These are phyloP conservation scores for Ctenochaetus hawaiiensis DNA, from an alignment of 2,797 vertebrate species.

Conservation along the genomic window DNA sequence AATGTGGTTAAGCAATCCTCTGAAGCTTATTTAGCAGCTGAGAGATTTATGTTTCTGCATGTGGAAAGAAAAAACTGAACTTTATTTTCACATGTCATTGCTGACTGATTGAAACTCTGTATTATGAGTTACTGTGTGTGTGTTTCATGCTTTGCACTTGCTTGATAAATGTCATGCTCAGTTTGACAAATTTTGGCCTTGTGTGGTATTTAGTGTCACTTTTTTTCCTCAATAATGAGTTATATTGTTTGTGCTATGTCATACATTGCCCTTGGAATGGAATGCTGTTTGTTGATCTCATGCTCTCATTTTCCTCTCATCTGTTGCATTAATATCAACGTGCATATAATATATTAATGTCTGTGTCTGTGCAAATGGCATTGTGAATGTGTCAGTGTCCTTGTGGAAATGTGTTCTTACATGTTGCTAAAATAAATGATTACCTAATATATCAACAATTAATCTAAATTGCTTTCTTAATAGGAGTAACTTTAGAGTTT, in stretches of 20 bases:
- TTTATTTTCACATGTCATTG: constrained; percentile 7
- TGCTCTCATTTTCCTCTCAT: constrained; percentile 13
- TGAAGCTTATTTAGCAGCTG: constrained; percentile 11
- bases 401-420: constrained; percentile 42
- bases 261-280: background rate
- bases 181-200: constrained; percentile 51
- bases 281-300: constrained; percentile 7
- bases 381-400: background rate
- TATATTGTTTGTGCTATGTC: background rate
- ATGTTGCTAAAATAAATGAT: constrained; percentile 1
- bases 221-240: constrained; percentile 29
- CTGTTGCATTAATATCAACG: background rate
- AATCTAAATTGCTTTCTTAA: background rate
- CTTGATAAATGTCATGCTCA: constrained; percentile 61
- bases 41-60: constrained; percentile 14
- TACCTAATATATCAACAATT: background rate
- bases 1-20: background rate
- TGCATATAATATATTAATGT: background rate
- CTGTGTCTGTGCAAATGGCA: background rate
- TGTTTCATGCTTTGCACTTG: constrained; percentile 33
- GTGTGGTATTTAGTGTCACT: constrained; percentile 63
- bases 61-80: constrained; percentile 5
- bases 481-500: background rate
- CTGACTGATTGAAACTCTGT: constrained; percentile 20
- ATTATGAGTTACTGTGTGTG: constrained; percentile 7